A percentile compares a stretch with the other conserved stretches of the same genome.
Evolutionary conservation across 2,113 vertebrate species (phyloP).

Genomic region (Nothoprocta pentlandii): DNA sequence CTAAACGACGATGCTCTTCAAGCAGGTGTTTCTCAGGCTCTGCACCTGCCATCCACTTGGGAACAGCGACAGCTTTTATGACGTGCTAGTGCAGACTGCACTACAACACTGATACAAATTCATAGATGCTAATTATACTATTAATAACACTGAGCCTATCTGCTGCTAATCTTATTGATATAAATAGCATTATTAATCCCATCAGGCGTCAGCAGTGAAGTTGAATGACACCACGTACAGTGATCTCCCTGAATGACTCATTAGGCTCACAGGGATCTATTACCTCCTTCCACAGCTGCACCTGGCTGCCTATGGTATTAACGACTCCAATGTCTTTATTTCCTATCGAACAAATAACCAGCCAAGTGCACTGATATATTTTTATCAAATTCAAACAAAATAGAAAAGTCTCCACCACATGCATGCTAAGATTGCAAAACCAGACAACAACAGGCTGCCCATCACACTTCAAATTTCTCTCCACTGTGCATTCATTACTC

Average conservation of each 20-base stretch:
- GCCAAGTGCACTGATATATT: neutral
- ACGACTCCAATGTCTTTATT: neutral
- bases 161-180: constrained; percentile 50
- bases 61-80: neutral
- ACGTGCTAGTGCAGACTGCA: neutral
- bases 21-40: constrained; percentile 36
- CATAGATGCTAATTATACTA: constrained; percentile 29
- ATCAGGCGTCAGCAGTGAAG: constrained; percentile 22
- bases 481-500: accelerated
- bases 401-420: neutral
- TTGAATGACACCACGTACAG: constrained; percentile 30
- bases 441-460: neutral
- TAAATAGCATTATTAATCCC: constrained; percentile 53
- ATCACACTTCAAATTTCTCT: neutral
- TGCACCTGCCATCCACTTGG: neutral
- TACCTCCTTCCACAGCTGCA: neutral
- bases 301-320: constrained; percentile 35
- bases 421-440: neutral
- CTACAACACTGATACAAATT: neutral
- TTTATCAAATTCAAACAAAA: constrained; percentile 1
- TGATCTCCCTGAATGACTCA: constrained; percentile 31
- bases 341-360: constrained; percentile 16
- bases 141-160: constrained; percentile 45
- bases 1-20: constrained; percentile 11
- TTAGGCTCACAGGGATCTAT: constrained; percentile 15